Percentiles rank a stretch among this genome's conserved stretches.
These are phyloP conservation scores for Augochlora pura DNA, from an alignment of 1,140 invertebrate genomes.

Conservation along the genomic window DNA sequence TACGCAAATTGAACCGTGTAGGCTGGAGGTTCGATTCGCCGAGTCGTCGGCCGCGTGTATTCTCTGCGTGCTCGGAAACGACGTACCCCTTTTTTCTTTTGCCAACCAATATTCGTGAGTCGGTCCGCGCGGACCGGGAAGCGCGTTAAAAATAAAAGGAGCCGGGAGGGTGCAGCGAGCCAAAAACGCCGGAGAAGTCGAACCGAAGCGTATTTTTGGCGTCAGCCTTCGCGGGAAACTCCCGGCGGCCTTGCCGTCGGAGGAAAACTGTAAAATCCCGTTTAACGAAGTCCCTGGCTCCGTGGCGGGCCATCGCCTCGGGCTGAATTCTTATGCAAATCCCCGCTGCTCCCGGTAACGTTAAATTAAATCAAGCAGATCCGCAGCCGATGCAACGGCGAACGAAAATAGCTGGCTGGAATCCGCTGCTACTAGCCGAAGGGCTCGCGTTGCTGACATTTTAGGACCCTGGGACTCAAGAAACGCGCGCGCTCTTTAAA, in stretches of 20 bases:
- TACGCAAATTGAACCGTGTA: constrained; percentile 54
- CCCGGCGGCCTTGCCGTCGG: constrained; percentile 15
- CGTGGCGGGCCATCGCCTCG: constrained; percentile 32
- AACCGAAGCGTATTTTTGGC: background rate
- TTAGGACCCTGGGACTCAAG: background rate
- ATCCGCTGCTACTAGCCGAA: background rate
- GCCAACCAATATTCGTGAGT: background rate
- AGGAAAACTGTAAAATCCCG: constrained; percentile 46
- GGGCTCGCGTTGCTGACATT: background rate
- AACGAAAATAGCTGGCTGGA: background rate
- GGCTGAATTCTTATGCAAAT: constrained; percentile 57
- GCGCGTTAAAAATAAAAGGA: constrained; percentile 14
- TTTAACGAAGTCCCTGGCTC: constrained; percentile 43
- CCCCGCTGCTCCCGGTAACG: constrained; percentile 31
- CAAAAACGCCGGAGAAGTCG: background rate
- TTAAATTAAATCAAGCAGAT: constrained; percentile 60
- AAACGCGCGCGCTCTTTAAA: too few species aligned
- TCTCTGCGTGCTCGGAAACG: background rate
- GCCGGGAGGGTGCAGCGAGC: background rate
- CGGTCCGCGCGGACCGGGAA: background rate
- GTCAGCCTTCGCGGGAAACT: constrained; percentile 2
- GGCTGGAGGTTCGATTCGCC: constrained; percentile 32
- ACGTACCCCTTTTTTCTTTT: too few species aligned
- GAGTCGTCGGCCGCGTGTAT: background rate
- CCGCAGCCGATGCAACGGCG: background rate